Base-by-base conservation (phyloP, 2,888 invertebrate species). In the Hirtodrosophila histrioides region DNA sequence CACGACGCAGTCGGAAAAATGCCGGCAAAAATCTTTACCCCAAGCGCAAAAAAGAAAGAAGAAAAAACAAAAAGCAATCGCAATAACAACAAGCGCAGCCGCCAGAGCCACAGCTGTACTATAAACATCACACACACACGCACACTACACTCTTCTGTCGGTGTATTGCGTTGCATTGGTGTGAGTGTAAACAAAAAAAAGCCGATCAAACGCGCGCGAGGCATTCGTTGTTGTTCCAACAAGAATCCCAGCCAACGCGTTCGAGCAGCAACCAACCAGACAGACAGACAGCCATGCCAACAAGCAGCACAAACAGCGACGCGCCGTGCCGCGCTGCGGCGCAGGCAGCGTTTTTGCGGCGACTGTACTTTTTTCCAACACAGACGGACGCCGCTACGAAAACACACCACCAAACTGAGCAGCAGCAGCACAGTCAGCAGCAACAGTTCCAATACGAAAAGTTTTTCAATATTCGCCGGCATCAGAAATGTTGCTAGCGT, bases 361-460 rank as follows among this genome's bases (percentile, higher is more conserved):
- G 90, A 90, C 90, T 90, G 90, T 90, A 90, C 90, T 90, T 90
- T 91, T 91, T 90, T 84, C 78, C 88, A 85, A 81, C 85, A 83
- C 77, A 64, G 50, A 62, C 67, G 56, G 71, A 43, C n/a, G 40
- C 43, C 37, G 51, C 64, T 61, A 65, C 64, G 54, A 78, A 70
- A 73, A 68, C 69, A 78, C 75, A 81, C 84, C 87, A 77, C 70
- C 78, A 80, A 67, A 35, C 61, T 60, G 64, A 46, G 36, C 54
- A 56, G 37, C 56, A 46, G 36, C 54, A 56, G 37, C 56, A 60
- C 61, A 55, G 36, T 50, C 56, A 75, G 65, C 86, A 82, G 88
- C 82, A 87, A 83, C 88, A 87, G 83, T 83, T 83, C 83, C 83
- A 83, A 83, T 83, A 82, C 88, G 84, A 83, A 84, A 82, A 88